A percentile compares a stretch with the other conserved stretches of the same genome.
phyloP scores from a whole-genome alignment of 2,113 vertebrate genomes.

The Cyprinodon brontotheroides region DNA sequence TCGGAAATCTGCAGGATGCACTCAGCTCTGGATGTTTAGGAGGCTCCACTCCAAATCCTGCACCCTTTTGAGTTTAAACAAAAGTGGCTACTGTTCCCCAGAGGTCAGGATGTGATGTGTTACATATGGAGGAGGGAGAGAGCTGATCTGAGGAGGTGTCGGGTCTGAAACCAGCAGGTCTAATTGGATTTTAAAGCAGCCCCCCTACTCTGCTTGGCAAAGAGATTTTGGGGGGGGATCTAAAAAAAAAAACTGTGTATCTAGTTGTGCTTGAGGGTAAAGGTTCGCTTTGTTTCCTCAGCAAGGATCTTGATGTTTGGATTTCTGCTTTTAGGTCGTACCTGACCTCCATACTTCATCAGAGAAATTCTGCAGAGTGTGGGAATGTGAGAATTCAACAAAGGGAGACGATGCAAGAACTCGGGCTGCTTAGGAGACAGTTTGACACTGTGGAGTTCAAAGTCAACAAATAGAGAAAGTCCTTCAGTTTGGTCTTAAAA shows the following conservation, averaged over 20 bases:
- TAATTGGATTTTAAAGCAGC: conserved; percentile 72
- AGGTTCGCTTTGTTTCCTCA: conserved; percentile 51
- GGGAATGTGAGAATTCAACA: conserved; percentile 25
- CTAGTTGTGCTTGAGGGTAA: conserved; percentile 71
- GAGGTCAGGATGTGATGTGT: conserved; percentile 51
- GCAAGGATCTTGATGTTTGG: conserved; percentile 57
- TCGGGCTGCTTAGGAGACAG: conserved; percentile 2
- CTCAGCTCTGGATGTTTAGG: not conserved
- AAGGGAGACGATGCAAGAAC: not conserved
- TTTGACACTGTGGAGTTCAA: conserved; percentile 33
- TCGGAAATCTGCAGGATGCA: not conserved
- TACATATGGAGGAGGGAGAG: conserved; percentile 35
- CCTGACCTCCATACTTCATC: conserved; percentile 59
- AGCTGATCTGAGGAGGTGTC: conserved; percentile 47
- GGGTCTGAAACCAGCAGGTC: conserved; percentile 37
- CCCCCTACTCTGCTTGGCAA: conserved; percentile 45
- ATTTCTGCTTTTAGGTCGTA: conserved; percentile 55
- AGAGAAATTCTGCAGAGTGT: conserved; percentile 35
- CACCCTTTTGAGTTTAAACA: conserved; percentile 26
- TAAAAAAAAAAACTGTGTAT: conserved; percentile 41
- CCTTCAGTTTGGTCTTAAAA: too few species aligned
- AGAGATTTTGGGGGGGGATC: conserved; percentile 57
- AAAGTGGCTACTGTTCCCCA: conserved; percentile 42
- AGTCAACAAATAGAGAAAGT: conserved; percentile 10
- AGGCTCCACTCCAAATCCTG: conserved; percentile 1